Conservation (phyloP, 2,113 vertebrate species). For the Nothobranchius kuhntae region DNA sequence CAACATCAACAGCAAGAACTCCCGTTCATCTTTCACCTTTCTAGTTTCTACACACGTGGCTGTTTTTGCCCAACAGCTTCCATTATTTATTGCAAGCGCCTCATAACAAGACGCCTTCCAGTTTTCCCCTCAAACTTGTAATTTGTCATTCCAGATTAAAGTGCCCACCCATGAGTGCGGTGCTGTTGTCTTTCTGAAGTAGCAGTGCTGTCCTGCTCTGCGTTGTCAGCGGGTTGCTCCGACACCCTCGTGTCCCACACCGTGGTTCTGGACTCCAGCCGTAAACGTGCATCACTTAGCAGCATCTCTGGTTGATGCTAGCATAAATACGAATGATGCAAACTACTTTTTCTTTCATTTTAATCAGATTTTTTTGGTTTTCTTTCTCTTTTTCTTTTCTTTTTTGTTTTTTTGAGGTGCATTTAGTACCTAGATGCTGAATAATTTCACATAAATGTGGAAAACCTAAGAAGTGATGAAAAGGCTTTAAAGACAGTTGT, state of each 20-base stretch:
- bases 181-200: conserved; percentile 61
- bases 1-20: conserved; percentile 12
- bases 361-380: conserved; percentile 56
- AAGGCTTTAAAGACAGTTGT: conserved; percentile 57
- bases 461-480: conserved; percentile 51
- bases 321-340: conserved; percentile 53
- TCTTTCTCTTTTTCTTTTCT: conserved; percentile 15
- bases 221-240: conserved; percentile 35
- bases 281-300: conserved; percentile 32
- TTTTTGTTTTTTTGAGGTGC: conserved; percentile 58
- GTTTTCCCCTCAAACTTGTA: conserved; percentile 45
- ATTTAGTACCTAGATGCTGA: conserved; percentile 65
- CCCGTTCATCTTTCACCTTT: conserved; percentile 21
- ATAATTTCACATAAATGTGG: conserved; percentile 59
- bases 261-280: conserved; percentile 31
- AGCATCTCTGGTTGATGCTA: conserved; percentile 43
- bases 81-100: conserved; percentile 76
- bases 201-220: conserved; percentile 51
- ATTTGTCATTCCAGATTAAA: conserved; percentile 69
- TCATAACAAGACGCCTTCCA: conserved; percentile 52
- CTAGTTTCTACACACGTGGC: conserved; percentile 41
- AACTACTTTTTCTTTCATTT: conserved; percentile 66
- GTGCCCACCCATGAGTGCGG: conserved; percentile 54
- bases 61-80: conserved; percentile 51
- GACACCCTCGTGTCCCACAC: conserved; percentile 14